Conservation (phyloP, 2,797 vertebrate genomes). For the Oceanodroma leucorhoa region DNA sequence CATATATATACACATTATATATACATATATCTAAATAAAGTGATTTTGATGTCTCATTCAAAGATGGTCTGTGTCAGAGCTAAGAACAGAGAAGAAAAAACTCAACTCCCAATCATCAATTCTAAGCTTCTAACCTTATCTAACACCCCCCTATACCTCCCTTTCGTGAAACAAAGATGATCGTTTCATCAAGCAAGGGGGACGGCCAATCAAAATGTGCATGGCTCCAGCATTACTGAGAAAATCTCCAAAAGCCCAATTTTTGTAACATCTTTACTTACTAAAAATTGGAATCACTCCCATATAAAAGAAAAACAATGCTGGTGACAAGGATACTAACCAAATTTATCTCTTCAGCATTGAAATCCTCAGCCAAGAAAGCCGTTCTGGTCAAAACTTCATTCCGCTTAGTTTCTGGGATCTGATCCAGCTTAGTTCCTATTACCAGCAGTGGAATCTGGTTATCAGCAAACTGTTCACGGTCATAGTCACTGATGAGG, state of each 20-base stretch:
- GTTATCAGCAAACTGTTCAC: constrained; percentile 95
- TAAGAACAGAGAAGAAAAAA: neutral
- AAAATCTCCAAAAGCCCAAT: neutral
- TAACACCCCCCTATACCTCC: neutral
- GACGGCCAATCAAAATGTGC: neutral
- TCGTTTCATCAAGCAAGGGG: neutral
- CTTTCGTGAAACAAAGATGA: neutral
- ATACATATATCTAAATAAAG: neutral
- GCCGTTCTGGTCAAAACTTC: constrained; percentile 92
- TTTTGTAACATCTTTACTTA: neutral
- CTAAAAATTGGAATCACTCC: neutral
- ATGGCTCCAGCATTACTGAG: neutral
- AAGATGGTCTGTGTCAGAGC: neutral
- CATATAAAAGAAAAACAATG: neutral
- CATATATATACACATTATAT: neutral
- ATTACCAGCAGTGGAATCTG: constrained; percentile 93
- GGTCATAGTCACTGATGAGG: constrained; percentile 88
- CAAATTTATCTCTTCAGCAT: constrained; percentile 96
- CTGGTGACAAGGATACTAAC: constrained; percentile 71
- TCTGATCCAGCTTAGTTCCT: constrained; percentile 97
- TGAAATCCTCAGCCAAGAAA: constrained; percentile 97
- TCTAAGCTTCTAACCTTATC: neutral
- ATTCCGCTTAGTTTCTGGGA: constrained; percentile 90
- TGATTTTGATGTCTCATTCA: neutral
- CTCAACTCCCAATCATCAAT: neutral